These are phyloP conservation scores for Epinephelus lanceolatus DNA, from an alignment of 2,113 vertebrate species.

Conservation along the genomic window DNA sequence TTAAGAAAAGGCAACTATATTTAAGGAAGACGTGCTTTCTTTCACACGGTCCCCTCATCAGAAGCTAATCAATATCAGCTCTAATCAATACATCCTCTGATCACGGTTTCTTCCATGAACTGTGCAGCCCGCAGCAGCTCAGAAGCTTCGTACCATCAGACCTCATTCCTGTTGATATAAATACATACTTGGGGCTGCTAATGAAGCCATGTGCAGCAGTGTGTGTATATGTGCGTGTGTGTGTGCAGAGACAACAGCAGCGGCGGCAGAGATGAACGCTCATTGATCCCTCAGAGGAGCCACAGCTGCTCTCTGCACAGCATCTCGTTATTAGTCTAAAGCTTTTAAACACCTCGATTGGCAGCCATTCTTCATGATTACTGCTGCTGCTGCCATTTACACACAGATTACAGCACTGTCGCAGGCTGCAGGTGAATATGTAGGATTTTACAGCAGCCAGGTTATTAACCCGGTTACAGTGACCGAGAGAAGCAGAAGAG, in stretches of 20 bases:
- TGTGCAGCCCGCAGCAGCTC: neutral
- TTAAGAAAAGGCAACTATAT: neutral
- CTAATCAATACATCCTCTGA: slow-evolving; percentile 22
- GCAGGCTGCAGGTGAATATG: slow-evolving; percentile 24
- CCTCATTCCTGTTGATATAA: neutral
- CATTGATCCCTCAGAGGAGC: slow-evolving; percentile 49
- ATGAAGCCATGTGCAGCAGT: slow-evolving; percentile 32
- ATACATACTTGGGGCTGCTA: slow-evolving; percentile 24
- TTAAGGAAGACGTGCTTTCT: neutral
- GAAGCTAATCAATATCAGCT: neutral
- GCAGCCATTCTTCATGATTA: slow-evolving; percentile 51
- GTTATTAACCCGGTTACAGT: neutral
- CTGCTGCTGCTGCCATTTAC: slow-evolving; percentile 23
- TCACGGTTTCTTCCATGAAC: neutral
- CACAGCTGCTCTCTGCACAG: slow-evolving; percentile 56
- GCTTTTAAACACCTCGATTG: slow-evolving; percentile 29
- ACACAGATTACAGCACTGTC: slow-evolving; percentile 29
- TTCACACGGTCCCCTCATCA: neutral
- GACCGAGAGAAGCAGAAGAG: neutral
- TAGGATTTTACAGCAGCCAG: neutral
- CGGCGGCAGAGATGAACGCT: slow-evolving; percentile 30
- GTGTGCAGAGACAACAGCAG: slow-evolving; percentile 19
- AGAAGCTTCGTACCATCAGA: neutral
- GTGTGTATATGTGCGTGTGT: slow-evolving; percentile 33
- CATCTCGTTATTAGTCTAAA: slow-evolving; percentile 41